phyloP scores from a whole-genome alignment of 2,797 vertebrate species.

The Manis javanica region DNA sequence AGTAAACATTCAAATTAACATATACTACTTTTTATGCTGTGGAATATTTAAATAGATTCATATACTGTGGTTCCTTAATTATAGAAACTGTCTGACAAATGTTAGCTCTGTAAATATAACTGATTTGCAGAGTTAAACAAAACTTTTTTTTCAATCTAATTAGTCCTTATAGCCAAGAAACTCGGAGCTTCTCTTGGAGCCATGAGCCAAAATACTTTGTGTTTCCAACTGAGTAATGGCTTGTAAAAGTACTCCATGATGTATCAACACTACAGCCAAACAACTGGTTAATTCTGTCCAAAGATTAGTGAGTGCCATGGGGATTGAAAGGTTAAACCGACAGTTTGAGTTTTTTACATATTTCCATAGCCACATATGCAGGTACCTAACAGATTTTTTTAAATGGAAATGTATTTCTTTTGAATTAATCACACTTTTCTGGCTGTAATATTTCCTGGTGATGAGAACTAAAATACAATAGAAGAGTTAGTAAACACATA shows the following conservation, averaged over 20 bases:
- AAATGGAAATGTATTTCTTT: conserved; percentile 1
- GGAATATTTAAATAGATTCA: conserved; percentile 21
- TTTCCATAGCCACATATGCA: neutral
- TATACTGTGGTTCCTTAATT: conserved; percentile 30
- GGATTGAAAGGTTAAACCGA: neutral
- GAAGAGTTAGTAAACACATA: neutral
- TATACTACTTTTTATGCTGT: neutral
- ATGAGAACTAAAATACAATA: conserved; percentile 14
- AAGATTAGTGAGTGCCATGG: neutral
- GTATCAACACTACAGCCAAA: neutral
- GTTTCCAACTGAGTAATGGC: neutral
- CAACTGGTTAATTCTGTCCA: neutral
- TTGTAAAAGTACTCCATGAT: conserved; percentile 1
- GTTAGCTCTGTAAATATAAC: conserved; percentile 30
- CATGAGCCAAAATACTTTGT: neutral
- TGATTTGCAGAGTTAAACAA: conserved; percentile 32
- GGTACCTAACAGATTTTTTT: neutral
- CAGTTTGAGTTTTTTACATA: neutral
- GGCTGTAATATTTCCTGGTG: neutral
- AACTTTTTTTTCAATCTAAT: conserved; percentile 3
- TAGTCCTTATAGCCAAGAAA: conserved; percentile 47
- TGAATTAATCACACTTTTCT: conserved; percentile 22
- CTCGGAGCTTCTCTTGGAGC: neutral
- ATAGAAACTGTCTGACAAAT: conserved; percentile 15
- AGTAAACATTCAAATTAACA: conserved; percentile 53